These are phyloP conservation scores for Eupithecia vulgata DNA, from an alignment of 2,888 invertebrate genomes.

Conservation along the genomic window DNA sequence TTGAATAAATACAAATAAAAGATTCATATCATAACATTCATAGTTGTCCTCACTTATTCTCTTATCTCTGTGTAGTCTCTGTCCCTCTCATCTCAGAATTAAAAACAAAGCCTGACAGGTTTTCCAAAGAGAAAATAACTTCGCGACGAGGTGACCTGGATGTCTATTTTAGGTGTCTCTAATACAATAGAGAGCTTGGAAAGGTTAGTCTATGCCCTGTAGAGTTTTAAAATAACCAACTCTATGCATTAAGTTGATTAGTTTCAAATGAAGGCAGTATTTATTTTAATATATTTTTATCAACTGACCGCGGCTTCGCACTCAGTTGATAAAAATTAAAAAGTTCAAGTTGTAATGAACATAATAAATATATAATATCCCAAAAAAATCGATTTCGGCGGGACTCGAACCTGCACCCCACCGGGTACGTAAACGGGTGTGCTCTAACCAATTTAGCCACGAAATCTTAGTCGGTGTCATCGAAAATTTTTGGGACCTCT, in stretches of 20 bases:
- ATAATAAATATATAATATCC: too few relatives aligned
- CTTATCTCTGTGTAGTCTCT: not conserved
- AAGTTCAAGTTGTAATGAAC: too few relatives aligned
- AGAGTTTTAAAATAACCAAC: conserved; percentile 20
- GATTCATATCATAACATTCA: not conserved
- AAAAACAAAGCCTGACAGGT: not conserved
- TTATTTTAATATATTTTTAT: not conserved
- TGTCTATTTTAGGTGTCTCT: conserved; percentile 30
- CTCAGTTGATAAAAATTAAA: not conserved
- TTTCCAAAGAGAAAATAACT: conserved; percentile 4
- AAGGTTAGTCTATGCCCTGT: conserved; percentile 22
- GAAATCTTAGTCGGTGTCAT: too few relatives aligned
- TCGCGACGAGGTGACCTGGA: conserved; percentile 30
- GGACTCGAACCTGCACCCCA: too few relatives aligned
- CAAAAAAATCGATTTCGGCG: too few relatives aligned
- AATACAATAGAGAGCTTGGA: conserved; percentile 25
- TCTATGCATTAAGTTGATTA: conserved; percentile 3
- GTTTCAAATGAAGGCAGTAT: not conserved
- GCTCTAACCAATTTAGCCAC: too few relatives aligned
- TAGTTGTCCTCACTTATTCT: not conserved
- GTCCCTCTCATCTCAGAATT: not conserved
- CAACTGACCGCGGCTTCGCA: not conserved
- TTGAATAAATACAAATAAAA: too few relatives aligned
- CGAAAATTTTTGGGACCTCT: too few relatives aligned
- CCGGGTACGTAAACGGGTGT: too few relatives aligned